Conservation (phyloP, 2,797 vertebrate genomes). For the Peromyscus attwateri region DNA sequence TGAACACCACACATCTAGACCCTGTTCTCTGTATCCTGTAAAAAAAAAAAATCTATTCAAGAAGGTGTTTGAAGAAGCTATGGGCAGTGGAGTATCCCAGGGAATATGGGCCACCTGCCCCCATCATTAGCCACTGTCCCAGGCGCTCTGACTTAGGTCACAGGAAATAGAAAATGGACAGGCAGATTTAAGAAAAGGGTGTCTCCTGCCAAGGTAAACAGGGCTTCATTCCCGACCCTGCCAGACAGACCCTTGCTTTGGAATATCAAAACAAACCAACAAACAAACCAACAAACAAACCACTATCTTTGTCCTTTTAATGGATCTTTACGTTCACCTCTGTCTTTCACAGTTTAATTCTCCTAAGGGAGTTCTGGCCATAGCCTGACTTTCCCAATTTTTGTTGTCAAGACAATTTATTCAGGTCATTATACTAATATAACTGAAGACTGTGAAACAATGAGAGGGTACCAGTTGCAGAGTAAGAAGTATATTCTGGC, state of each 20-base stretch:
- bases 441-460: slow-evolving; percentile 9
- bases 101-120: neutral
- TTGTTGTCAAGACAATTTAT: slow-evolving; percentile 32
- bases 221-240: neutral
- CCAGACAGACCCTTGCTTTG: neutral
- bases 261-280: neutral
- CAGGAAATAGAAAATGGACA: neutral
- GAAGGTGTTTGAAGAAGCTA: neutral
- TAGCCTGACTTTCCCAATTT: slow-evolving; percentile 35
- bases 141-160: neutral
- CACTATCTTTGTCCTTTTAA: neutral
- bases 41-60: neutral
- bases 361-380: neutral
- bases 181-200: neutral
- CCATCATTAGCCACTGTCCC: neutral
- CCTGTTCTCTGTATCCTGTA: neutral
- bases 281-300: neutral
- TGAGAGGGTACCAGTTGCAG: neutral
- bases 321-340: neutral
- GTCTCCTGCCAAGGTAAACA: neutral
- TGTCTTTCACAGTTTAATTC: neutral
- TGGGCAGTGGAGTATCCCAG: neutral
- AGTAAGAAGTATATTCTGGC: neutral
- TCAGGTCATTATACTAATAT: slow-evolving; percentile 54
- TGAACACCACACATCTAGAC: neutral